Percentiles rank a stretch among this genome's conserved stretches.
phyloP scores from a whole-genome alignment of 2,888 invertebrate species.

The Calephelis perditalis region DNA sequence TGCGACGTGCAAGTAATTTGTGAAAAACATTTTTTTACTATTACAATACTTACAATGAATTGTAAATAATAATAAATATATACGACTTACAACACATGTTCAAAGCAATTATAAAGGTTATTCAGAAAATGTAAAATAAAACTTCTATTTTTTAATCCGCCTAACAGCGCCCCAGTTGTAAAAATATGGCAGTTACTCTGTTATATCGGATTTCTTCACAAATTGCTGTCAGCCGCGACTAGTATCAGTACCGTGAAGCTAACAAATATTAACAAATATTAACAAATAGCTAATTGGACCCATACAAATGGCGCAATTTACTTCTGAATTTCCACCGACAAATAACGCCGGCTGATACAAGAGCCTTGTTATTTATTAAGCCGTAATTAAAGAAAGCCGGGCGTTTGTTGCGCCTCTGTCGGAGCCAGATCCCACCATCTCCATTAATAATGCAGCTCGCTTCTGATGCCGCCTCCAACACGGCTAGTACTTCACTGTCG shows the following conservation, averaged over 20 bases:
- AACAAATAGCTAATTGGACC: conserved; percentile 9
- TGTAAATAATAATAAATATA: no score
- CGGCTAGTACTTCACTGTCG: no score
- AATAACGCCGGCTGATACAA: conserved; percentile 11
- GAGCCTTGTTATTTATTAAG: conserved; percentile 17
- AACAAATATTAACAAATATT: background rate
- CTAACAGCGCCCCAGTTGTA: no score
- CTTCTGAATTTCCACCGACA: conserved; percentile 14
- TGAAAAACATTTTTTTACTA: no score
- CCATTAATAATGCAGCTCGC: conserved; percentile 10
- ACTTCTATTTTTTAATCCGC: no score
- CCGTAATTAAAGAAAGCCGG: conserved; percentile 16
- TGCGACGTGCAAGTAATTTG: no score
- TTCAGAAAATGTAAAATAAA: no score
- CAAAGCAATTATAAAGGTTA: no score
- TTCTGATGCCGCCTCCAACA: background rate
- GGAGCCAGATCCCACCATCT: conserved; percentile 1
- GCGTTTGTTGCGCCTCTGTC: conserved; percentile 6
- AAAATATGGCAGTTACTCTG: no score
- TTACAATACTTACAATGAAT: no score
- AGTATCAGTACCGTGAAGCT: background rate
- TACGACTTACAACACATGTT: no score
- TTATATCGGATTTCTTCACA: no score
- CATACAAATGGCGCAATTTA: conserved; percentile 8
- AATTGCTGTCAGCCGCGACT: background rate